These are phyloP conservation scores for Agonopterix subpropinquella DNA, from an alignment of 2,888 invertebrate genomes.

Conservation along the genomic window DNA sequence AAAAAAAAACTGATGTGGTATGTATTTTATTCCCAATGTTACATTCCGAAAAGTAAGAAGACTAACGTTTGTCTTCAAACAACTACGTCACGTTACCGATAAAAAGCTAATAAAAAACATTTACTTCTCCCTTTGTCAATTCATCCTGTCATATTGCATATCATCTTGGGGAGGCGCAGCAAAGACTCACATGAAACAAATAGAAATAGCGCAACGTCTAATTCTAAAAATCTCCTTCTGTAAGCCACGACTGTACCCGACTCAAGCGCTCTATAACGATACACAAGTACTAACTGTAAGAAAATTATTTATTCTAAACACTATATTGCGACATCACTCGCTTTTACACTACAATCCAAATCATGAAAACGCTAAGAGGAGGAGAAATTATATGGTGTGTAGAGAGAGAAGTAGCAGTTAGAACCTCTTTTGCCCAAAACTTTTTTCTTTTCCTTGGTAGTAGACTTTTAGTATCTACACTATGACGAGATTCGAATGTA, in stretches of 20 bases:
- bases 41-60: no score
- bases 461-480: slow-evolving; percentile 1
- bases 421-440: no score
- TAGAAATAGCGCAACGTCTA: neutral
- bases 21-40: no score
- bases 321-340: neutral
- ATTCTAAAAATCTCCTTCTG: neutral
- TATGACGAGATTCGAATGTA: no score
- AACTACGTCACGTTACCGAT: no score
- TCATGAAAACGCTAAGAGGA: no score
- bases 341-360: no score
- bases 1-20: no score
- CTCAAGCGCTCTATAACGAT: neutral
- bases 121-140: neutral
- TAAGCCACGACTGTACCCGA: neutral
- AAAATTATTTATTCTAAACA: neutral
- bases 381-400: no score
- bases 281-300: neutral
- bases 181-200: neutral
- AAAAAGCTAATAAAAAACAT: no score
- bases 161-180: neutral
- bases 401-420: neutral
- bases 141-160: neutral
- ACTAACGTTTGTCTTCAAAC: no score
- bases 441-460: no score